Conservation (phyloP, 2,888 invertebrate genomes). For the Drosophila antonietae region DNA sequence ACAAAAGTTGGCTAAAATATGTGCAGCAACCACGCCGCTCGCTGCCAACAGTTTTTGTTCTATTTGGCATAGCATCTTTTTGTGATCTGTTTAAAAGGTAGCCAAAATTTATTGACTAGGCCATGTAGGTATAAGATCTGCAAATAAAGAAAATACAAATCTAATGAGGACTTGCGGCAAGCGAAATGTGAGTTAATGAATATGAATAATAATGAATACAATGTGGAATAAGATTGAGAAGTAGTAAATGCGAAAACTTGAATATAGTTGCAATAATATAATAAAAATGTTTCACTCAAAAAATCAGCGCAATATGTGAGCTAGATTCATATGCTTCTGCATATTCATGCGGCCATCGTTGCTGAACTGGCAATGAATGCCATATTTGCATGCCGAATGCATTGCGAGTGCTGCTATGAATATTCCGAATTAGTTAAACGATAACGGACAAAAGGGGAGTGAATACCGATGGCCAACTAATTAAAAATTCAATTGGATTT, state of each 20-base stretch:
- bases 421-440: conserved; percentile 65
- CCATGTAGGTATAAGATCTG: conserved; percentile 23
- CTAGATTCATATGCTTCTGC: conserved; percentile 12
- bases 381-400: conserved; percentile 35
- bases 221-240: not conserved
- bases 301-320: not conserved
- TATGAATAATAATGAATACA: conserved; percentile 5
- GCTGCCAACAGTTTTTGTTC: conserved; percentile 27
- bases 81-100: conserved; percentile 24
- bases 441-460: conserved; percentile 45
- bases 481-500: conserved; percentile 80
- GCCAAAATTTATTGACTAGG: conserved; percentile 66
- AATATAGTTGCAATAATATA: not conserved
- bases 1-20: conserved; percentile 75
- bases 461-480: conserved; percentile 55
- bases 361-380: not conserved
- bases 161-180: conserved; percentile 29
- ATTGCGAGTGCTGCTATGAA: conserved; percentile 53
- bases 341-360: conserved; percentile 32
- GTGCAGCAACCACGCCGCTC: conserved; percentile 59
- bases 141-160: not conserved
- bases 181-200: not conserved
- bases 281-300: not conserved
- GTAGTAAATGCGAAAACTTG: too few relatives aligned
- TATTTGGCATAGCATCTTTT: conserved; percentile 12